These are phyloP conservation scores for Trachymyrmex cornetzi DNA, from an alignment of 1,140 invertebrate genomes.

Conservation along the genomic window DNA sequence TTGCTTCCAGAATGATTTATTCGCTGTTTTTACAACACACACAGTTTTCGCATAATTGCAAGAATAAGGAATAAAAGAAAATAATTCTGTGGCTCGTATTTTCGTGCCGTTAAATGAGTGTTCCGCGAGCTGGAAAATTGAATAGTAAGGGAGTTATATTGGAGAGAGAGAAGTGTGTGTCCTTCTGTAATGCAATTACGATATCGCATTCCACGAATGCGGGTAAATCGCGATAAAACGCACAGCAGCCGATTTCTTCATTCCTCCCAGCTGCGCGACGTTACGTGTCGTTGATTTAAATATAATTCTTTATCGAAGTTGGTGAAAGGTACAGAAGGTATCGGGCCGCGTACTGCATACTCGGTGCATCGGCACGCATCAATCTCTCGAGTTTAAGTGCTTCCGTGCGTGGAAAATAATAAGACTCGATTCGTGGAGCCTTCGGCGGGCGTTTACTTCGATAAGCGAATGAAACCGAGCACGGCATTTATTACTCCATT, in stretches of 20 bases:
- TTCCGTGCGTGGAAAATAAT: slow-evolving; percentile 70
- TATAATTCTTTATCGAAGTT: slow-evolving; percentile 72
- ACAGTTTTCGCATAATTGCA: neutral
- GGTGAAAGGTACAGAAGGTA: slow-evolving; percentile 73
- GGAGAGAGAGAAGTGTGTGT: neutral
- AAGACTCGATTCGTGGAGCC: neutral
- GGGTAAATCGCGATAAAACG: slow-evolving; percentile 45
- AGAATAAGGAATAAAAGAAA: slow-evolving; percentile 14
- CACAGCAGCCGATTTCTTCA: slow-evolving; percentile 41
- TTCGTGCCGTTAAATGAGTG: neutral
- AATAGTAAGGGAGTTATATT: neutral
- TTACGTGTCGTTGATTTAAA: slow-evolving; percentile 68
- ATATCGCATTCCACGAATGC: slow-evolving; percentile 46
- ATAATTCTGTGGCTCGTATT: slow-evolving; percentile 1
- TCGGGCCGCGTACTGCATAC: slow-evolving; percentile 22
- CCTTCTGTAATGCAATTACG: slow-evolving; percentile 55
- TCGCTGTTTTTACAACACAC: neutral
- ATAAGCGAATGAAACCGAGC: slow-evolving; percentile 39
- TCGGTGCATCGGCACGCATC: slow-evolving; percentile 70
- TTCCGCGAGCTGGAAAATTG: slow-evolving; percentile 37
- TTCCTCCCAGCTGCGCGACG: slow-evolving; percentile 55
- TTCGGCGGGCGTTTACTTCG: slow-evolving; percentile 35
- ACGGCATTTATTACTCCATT: neutral
- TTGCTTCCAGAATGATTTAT: neutral
- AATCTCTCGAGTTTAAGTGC: slow-evolving; percentile 68